Evolutionary conservation across 2,113 vertebrate species (phyloP), one percentile per base, ranked within the genome.

Genomic region (Rostratula benghalensis): DNA sequence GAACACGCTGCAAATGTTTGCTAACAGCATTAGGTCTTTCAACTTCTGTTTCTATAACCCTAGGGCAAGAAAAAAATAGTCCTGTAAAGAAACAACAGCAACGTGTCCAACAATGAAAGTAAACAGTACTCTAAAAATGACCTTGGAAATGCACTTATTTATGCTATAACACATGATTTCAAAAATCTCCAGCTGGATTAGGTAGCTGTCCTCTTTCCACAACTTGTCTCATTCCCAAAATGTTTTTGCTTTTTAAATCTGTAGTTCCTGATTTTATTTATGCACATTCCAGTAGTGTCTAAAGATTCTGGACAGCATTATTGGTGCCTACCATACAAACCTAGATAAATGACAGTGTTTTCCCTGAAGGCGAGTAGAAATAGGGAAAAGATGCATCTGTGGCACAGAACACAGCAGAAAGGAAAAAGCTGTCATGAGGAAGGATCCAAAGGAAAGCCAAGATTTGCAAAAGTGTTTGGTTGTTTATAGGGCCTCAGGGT

Each of bases 401-500:
- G 84, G 61, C 33, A 86, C 15, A 78, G 77, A 94, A 76, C 11
- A 2, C 5, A 73, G 65, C 35, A 93, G 83, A 87, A 95, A 94
- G 35, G 60, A 89, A 93, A 96, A 95, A 57, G 76, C 76, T 95
- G 79, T 93, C 79, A 89, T 28, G 77, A 76, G 23, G 77, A 92
- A 56, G 50, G 31, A 93, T 79, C 35, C 83, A 94, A 92, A 94
- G 51, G 53, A 94, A 94, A 92, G 59, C n/a, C 65, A 95, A 91
- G 74, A 85, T 89, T 83, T 89, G 63, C 63, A 80, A 15, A 96
- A 93, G 43, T 69, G 78, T 80, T 79, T 73, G 48, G 59, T 70
- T 95, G 87, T 94, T 95, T 93, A 88, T 54, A 90, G 54, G 78
- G 85, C 93, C 90, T 95, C n/a, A n/a, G 87, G 95, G 77, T 83